Base-by-base conservation (phyloP, 2,888 invertebrate species). In the Limnephilus marmoratus region DNA sequence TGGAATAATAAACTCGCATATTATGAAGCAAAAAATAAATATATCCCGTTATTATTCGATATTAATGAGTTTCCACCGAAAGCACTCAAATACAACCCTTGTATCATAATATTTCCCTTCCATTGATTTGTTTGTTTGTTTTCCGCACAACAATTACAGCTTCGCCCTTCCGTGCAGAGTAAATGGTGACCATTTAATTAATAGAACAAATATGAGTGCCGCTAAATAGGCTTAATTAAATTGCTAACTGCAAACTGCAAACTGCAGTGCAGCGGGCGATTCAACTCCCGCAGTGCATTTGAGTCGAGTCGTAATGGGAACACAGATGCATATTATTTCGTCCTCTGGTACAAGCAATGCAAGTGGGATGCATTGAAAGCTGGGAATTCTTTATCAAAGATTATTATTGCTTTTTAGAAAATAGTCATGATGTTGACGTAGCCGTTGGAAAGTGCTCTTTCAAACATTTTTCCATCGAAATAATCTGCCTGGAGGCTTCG, bases 121-220 rank as follows among this genome's bases (percentile, higher is more conserved):
- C 85, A 85, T 86, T 86, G 45, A 86, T 45, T 86, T 41, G 45
- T 85, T 91, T 91, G 86, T 91, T 53, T 89, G 45, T 37, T 34
- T 80, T 89, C 18, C 49, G 80, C 88, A 90, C 81, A 82, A 90
- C 82, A 90, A 90, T 90, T 81, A 90, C 90, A n/a, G 82, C 45
- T 29, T 68, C 24, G 68, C 90, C 81, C 82, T 81, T 82, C 88
- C 29, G 86, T 89, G 34, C 81, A 18, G 90, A 34, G 81, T 45
- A 90, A 91, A 86, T 88, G 87, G 91, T 85, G 81, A 90, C 92
- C 91, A 92, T 93, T 93, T 92, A 92, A 93, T 93, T 92, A 93
- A 91, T 89, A 88, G 85, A 86, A 85, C 90, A 92, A 93, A 93
- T 93, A 93, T 92, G 87, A 91, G 90, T 45, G 34, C 90, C n/a